A percentile compares a stretch with the other conserved stretches of the same genome.
Conservation (phyloP, 2,113 vertebrate species). For the Xiphorhynchus elegans region DNA sequence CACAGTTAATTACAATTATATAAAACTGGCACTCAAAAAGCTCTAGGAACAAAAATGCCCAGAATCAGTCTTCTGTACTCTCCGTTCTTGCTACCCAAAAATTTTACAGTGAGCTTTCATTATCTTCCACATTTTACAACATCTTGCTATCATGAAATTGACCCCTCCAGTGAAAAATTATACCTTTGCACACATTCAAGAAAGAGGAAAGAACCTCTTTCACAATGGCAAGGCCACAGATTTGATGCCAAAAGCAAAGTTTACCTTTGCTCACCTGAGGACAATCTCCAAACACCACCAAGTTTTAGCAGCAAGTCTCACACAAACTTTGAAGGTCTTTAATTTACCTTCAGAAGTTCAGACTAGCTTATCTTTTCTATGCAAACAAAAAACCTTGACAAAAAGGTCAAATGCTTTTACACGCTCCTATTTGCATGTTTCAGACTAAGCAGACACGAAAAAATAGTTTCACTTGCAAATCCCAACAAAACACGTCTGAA, state of each 20-base stretch:
- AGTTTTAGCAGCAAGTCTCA: not conserved
- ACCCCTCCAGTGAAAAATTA: not conserved
- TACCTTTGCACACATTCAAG: not conserved
- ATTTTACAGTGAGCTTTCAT: not conserved
- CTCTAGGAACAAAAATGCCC: not conserved
- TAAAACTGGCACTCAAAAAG: not conserved
- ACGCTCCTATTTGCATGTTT: not conserved
- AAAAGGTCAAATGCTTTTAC: not conserved
- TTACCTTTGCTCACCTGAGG: not conserved
- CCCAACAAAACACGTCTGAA: not conserved
- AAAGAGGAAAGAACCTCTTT: not conserved
- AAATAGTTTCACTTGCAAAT: not conserved
- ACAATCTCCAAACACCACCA: not conserved
- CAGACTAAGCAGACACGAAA: not conserved
- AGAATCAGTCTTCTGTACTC: not conserved
- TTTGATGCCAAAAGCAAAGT: not conserved
- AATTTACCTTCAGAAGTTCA: not conserved
- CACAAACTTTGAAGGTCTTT: not conserved
- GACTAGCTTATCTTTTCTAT: not conserved
- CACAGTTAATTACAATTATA: not conserved
- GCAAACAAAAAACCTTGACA: not conserved
- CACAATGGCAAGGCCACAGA: not conserved
- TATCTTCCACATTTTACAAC: not conserved
- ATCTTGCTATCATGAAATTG: not conserved
- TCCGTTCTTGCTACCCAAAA: not conserved